Conservation (phyloP, 1,140 invertebrate species). For the Bombus terrestris region DNA sequence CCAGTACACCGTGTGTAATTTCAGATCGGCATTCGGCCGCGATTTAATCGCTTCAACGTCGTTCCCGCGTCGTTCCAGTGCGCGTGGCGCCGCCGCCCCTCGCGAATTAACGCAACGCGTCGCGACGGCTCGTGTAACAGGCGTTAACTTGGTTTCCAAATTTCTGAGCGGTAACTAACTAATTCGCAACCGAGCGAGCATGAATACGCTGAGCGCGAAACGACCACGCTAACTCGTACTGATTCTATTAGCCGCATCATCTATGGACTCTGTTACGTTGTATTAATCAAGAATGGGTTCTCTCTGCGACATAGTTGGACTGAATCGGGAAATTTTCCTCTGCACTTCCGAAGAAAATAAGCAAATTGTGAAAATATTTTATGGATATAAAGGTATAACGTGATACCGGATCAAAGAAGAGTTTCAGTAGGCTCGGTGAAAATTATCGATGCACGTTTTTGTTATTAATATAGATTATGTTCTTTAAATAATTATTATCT, state of each 20-base stretch:
- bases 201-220: neutral
- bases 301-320: neutral
- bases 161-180: constrained; percentile 31
- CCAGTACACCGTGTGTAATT: constrained; percentile 75
- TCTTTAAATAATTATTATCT: no score
- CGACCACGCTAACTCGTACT: neutral
- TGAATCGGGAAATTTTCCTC: neutral
- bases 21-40: constrained; percentile 77
- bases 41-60: constrained; percentile 75
- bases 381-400: neutral
- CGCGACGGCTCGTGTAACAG: constrained; percentile 20
- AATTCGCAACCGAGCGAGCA: neutral
- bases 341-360: neutral
- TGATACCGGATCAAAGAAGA: neutral
- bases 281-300: neutral
- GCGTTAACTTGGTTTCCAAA: constrained; percentile 52
- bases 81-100: neutral
- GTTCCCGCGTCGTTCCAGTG: constrained; percentile 20
- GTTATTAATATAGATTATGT: no score
- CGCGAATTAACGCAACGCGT: constrained; percentile 35
- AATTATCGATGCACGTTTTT: no score
- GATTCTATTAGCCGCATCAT: constrained; percentile 20
- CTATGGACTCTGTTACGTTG: neutral
- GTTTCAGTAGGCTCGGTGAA: no score
- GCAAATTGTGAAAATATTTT: neutral